Percentiles rank a stretch among this genome's conserved stretches.
phyloP scores from a whole-genome alignment of 1,140 invertebrate genomes.

The Arion vulgaris region DNA sequence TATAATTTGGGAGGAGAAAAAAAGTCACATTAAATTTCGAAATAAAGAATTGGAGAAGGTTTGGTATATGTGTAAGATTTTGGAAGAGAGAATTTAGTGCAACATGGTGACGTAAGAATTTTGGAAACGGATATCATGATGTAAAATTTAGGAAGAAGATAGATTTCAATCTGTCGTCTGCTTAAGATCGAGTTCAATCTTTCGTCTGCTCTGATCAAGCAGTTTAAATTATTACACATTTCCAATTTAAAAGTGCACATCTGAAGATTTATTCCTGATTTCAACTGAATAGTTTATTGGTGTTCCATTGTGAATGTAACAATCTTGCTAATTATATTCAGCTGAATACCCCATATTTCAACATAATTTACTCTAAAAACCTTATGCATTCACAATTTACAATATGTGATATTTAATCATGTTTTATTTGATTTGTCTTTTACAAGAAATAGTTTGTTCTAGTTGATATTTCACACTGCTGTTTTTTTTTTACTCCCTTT shows the following conservation, averaged over 20 bases:
- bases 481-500: neutral
- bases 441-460: neutral
- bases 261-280: neutral
- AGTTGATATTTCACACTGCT: conserved; percentile 5
- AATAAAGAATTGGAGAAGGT: too few species aligned
- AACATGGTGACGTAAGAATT: too few species aligned
- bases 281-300: neutral
- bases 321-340: neutral
- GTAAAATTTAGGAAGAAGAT: too few species aligned
- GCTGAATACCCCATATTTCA: neutral
- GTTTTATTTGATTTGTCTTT: conserved; percentile 8
- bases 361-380: neutral
- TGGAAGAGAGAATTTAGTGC: too few species aligned
- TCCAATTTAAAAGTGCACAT: neutral
- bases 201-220: too few species aligned
- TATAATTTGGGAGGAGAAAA: too few species aligned
- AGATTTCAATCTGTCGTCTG: too few species aligned
- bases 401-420: conserved; percentile 22
- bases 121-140: too few species aligned
- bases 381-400: conserved; percentile 16
- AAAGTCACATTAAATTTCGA: too few species aligned
- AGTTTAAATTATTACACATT: too few species aligned
- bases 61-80: too few species aligned
- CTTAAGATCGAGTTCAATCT: too few species aligned
- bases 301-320: neutral